Evolutionary conservation across 2,888 invertebrate species (phyloP), one percentile per base, ranked within the genome.

Genomic region (Athrips mouffetella): DNA sequence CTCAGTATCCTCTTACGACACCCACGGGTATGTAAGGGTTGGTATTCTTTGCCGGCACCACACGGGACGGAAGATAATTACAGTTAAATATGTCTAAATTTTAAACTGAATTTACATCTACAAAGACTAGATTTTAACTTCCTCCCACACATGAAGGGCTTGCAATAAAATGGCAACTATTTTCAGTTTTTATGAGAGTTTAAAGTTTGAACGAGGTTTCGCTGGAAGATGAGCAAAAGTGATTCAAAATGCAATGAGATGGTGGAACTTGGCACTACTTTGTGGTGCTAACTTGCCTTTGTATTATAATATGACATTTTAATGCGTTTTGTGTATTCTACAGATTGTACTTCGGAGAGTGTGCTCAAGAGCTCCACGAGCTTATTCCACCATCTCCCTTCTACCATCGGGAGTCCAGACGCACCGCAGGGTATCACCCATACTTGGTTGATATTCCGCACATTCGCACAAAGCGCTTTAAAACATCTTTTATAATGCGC

Each of bases 181-280:
- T 23, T 20, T 27, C 40, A 37, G 33, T 46, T 29, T 47, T 50
- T 50, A 47, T 20, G 42, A 6, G 48, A 51, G 48, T 53, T 53
- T 16, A 21, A 40, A 25, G 37, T 45, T 45, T n/a, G 21, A 37
- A 37, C 27, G 27, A 27, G 21, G 31, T 15, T n/a, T 13, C 30
- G 15, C 15, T 41, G 41, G 45, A 23, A 45, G 18, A 42, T 42
- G 42, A 42, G 23, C 21, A 45, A 45, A 45, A 45, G 45, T 45
- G 45, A 45, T 45, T 45, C 52, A 48, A 46, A 45, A 56, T 48
- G 50, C 52, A 51, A 44, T 44, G 45, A 55, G 50, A 25, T 20
- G 42, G 29, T 29, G 42, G 18, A 25, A 25, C 29, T 27, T 29
- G 42, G 18, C 15, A 25, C 29, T 27, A 37, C 21, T 18, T n/a